A percentile compares a stretch with the other conserved stretches of the same genome.
These are phyloP conservation scores for Megaceryle alcyon DNA, from an alignment of 2,797 vertebrate genomes.

Conservation along the genomic window DNA sequence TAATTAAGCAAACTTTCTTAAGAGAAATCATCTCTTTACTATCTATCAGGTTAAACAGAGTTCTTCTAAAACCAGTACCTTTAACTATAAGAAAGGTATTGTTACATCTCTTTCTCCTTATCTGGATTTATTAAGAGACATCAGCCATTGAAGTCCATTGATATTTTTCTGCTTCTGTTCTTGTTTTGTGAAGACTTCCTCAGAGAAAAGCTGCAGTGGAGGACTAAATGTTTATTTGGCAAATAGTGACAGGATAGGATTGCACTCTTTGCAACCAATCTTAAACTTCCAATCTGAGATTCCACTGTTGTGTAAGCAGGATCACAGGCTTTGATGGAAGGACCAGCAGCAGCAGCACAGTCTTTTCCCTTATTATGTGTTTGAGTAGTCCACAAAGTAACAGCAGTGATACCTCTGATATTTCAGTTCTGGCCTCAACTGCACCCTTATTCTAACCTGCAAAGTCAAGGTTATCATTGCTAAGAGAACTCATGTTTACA, in stretches of 20 bases:
- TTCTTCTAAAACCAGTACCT: not conserved
- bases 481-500: not conserved
- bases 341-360: not conserved
- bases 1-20: not conserved
- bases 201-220: not conserved
- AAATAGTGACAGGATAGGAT: not conserved
- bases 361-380: not conserved
- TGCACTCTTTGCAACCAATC: not conserved
- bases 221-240: not conserved
- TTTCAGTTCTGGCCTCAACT: not conserved
- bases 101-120: not conserved
- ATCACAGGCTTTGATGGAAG: not conserved
- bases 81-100: not conserved
- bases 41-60: not conserved
- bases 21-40: not conserved
- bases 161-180: not conserved
- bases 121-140: not conserved
- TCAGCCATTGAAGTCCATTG: not conserved
- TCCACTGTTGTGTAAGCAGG: not conserved
- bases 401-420: not conserved
- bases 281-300: not conserved
- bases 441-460: not conserved
- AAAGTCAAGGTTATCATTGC: not conserved
- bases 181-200: not conserved
- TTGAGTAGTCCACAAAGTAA: not conserved